Evolutionary conservation across 2,888 invertebrate genomes (phyloP), one percentile per base, ranked within the genome.

Genomic region (Amiota communis): DNA sequence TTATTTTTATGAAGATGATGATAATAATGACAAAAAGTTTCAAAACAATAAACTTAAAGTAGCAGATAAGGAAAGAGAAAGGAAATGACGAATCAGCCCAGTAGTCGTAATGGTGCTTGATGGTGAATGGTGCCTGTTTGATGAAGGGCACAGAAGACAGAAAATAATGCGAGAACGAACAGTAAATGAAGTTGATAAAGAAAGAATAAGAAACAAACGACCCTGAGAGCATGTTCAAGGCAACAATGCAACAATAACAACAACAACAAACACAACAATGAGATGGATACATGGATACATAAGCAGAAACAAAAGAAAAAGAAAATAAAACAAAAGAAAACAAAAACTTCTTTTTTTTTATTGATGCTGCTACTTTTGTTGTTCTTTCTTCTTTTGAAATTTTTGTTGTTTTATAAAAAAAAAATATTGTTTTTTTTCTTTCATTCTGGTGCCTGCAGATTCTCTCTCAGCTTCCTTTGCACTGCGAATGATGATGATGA

Each of bases 181-280:
- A 36, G 6, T 36, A 36, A 36, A 75, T 77, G 77, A 72, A 77
- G 71, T 77, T 70, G 57, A 72, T 59, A 67, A 46, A 61, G 71
- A 67, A 46, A 61, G 71, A 74, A 53, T 64, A 51, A 61, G 15
- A 36, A 73, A 71, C 49, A 76, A 79, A 75, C 80, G 84, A 87
- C 86, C 86, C 86, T 86, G 86, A 79, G 77, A 85, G 80, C 81
- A 81, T 75, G 79, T 75, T 79, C 77, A 78, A 77, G 79, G 80
- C 85, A 79, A 80, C 85, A 79, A 80, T 80, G 79, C 69, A 72
- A 59, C 64, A 77, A 74, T 68, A 61, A 75, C 74, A 77, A 76
- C 75, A 77, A 77, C 75, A 75, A 64, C 64, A 56, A 64, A 49
- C 48, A 13, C 64, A 65, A 57, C 49, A 56, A n/a, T n/a, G n/a